Evolutionary conservation across 2,113 vertebrate species (phyloP), one percentile per base, ranked within the genome.

Genomic region (Tauraco erythrolophus): DNA sequence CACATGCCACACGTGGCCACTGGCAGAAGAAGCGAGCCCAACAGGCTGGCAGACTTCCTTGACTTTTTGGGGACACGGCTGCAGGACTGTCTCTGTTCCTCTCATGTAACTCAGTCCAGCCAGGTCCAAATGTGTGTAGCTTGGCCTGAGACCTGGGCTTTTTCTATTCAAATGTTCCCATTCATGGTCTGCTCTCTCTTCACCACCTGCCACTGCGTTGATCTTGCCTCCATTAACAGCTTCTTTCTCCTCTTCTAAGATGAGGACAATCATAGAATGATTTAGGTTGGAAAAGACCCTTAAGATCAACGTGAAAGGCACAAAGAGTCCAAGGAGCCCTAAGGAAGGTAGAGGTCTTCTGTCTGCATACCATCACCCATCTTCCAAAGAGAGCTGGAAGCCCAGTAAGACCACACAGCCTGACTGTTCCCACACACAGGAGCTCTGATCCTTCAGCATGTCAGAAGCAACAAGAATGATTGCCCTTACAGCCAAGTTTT

Each of bases 1-100:
- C 6, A 6, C 1, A 1, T 8, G 28, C 14, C 19, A 2, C 17
- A 9, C 18, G 2, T 0, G 6, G 27, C 70, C 10, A 5, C 2
- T 1, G 8, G 39, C 79, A 33, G 71, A 58, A 54, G 39, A 37
- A 45, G 37, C 21, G 46, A 70, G 11, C 11, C 75, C 45, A 21
- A 22, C 28, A 48, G 41, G n/a, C 60, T 28, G 60, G 13, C 60
- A 23, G 33, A 11, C 33, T 51, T 45, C 74, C 54, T 53, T 78
- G 37, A 22, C 33, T 37, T 28, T 70, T 18, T 6, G 16, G 24
- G 35, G 27, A 3, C 37, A 14, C 2, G 18, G 45, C 35, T 27
- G 43, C 31, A 51, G 53, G 60, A 41, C 50, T 10, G 14, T 21
- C 31, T 74, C 25, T 51, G 78, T 45, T 68, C 39, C 70, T 61